Conservation (phyloP, 2,797 vertebrate genomes). For the Okamejei kenojei region DNA sequence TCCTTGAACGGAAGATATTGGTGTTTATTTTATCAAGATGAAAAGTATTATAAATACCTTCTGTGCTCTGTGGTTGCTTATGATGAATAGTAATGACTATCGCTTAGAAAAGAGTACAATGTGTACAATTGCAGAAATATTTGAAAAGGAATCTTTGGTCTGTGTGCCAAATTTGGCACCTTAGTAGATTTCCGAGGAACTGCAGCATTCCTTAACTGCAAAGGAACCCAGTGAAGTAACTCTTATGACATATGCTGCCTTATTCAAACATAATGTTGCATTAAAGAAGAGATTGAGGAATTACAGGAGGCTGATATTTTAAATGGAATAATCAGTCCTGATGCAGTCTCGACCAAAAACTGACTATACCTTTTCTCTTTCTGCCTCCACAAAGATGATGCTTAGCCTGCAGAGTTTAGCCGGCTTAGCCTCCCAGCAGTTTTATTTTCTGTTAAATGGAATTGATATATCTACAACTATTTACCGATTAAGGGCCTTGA, state of each 20-base stretch:
- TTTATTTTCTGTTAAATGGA: background rate
- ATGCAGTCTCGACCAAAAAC: too few relatives aligned
- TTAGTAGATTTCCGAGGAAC: background rate
- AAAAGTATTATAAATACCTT: background rate
- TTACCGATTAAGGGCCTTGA: background rate
- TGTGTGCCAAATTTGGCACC: background rate
- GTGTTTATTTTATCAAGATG: constrained; percentile 12
- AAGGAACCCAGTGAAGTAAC: background rate
- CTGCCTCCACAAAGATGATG: too few relatives aligned
- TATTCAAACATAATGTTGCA: background rate
- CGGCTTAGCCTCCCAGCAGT: too few relatives aligned
- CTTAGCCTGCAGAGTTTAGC: too few relatives aligned
- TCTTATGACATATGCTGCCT: background rate
- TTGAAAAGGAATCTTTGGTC: background rate
- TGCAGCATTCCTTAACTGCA: background rate
- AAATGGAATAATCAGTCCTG: background rate
- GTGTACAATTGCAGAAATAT: background rate
- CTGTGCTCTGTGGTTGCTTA: background rate
- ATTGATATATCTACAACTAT: background rate
- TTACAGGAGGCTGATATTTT: background rate
- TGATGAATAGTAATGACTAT: constrained; percentile 8
- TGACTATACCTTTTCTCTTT: too few relatives aligned
- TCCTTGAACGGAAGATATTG: background rate
- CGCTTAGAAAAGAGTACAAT: background rate
- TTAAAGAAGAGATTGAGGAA: too few relatives aligned